These are phyloP conservation scores for Panthera tigris DNA, from an alignment of 2,113 vertebrate species.

Conservation along the genomic window DNA sequence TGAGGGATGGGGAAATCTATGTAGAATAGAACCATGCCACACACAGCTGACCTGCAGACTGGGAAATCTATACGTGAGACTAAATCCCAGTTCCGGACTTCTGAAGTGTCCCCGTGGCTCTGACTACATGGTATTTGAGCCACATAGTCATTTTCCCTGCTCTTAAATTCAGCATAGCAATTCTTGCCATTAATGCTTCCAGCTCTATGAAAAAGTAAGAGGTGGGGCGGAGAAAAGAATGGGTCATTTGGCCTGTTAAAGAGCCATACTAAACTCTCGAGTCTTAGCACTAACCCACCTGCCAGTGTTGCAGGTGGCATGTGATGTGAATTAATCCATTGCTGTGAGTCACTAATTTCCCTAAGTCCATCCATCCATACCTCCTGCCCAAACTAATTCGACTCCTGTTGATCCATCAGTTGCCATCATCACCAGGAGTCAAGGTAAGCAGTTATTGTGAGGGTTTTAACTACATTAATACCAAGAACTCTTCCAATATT, in stretches of 20 bases:
- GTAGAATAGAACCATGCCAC: neutral
- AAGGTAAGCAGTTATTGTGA: neutral
- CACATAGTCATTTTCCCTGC: neutral
- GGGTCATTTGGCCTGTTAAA: neutral
- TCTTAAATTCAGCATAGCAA: neutral
- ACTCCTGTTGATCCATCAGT: neutral
- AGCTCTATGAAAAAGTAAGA: neutral
- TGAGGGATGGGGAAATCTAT: neutral
- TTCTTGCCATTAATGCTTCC: neutral
- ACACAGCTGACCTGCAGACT: neutral
- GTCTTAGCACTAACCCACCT: neutral
- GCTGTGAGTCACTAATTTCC: neutral
- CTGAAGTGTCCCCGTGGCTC: neutral
- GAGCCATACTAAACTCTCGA: neutral
- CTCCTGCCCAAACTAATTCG: neutral
- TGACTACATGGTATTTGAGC: neutral
- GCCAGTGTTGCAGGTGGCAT: neutral
- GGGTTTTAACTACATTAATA: neutral
- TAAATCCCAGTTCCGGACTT: neutral
- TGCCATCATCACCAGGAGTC: neutral
- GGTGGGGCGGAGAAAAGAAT: neutral
- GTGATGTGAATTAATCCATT: neutral
- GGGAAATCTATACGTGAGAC: neutral
- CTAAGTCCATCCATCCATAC: neutral
- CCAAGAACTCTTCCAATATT: neutral